Base-by-base conservation (phyloP, 1,140 invertebrate genomes). In the Macrobrachium rosenbergii region DNA sequence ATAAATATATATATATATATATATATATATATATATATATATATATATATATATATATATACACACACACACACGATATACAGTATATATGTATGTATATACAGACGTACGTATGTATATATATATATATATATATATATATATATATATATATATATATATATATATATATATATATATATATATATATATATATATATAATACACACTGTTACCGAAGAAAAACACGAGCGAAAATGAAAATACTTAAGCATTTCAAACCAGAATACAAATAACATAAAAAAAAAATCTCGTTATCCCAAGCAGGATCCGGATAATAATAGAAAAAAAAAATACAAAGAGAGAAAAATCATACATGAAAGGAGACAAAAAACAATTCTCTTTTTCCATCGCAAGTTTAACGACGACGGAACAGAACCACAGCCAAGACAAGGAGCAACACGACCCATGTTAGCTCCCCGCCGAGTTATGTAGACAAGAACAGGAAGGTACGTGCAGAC, bases 161-260 rank as follows among this genome's bases (percentile, higher is more conserved):
- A 62, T 45, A 84, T 82, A 79, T n/a, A 69, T n/a, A n/a, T 63
- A 84, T 63, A 72, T 37, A 73, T n/a, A 79, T 59, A 83, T n/a
- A 73, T 60, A 73, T 52, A 59, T 80, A 81, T 69, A 28, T 60
- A 19, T n/a, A 73, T 60, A 83, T 3, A 28, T 80, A 83, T 21
- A 79, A 77, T 16, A 6, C 3, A 14, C n/a, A n/a, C n/a, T n/a
- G n/a, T n/a, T n/a, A n/a, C n/a, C n/a, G n/a, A n/a, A n/a, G n/a
- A n/a, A n/a, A n/a, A n/a, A n/a, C n/a, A n/a, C n/a, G n/a, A 60
- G 2, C 0, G 60, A 59, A 62, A 59, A 59, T n/a, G 23, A 75
- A 75, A 28, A 43, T 8, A n/a, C 37, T 58, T 12, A 59, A 19
- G 7, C 19, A 14, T n/a, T n/a, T n/a, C n/a, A n/a, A n/a, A n/a